Conservation (phyloP, 2,797 vertebrate species). For the Petrocephalus schoutedeni region DNA sequence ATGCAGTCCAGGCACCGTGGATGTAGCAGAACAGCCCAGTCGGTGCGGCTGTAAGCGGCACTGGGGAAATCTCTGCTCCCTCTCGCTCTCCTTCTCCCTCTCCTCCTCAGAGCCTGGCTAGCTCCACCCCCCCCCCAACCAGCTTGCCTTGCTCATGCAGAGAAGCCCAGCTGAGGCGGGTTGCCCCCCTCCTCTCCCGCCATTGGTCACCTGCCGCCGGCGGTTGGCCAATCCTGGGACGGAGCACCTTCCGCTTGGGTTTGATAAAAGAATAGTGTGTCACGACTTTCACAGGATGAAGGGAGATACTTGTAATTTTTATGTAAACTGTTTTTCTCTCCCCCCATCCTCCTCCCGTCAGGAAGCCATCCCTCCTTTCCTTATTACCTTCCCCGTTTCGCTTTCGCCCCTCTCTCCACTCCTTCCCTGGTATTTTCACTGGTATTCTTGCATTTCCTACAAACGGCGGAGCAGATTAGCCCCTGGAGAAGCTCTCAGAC, state of each 20-base stretch:
- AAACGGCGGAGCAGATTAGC: not conserved
- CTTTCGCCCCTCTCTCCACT: not conserved
- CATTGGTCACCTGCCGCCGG: constrained; percentile 25
- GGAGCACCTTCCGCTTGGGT: constrained; percentile 16
- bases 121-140: constrained; percentile 7
- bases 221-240: constrained; percentile 17
- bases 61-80: constrained; percentile 24
- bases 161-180: constrained; percentile 27
- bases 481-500: not conserved
- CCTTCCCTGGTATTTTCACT: not conserved
- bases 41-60: constrained; percentile 8
- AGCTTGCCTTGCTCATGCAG: constrained; percentile 8
- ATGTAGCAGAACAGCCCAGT: constrained; percentile 17
- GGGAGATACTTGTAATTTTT: constrained; percentile 22
- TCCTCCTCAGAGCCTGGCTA: constrained; percentile 22
- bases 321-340: constrained; percentile 19
- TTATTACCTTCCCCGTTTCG: not conserved
- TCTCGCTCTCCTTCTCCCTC: constrained; percentile 18
- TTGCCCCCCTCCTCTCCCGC: constrained; percentile 15
- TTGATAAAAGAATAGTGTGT: constrained; percentile 21
- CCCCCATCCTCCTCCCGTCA: not conserved
- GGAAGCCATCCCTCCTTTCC: not conserved
- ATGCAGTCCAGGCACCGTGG: not conserved
- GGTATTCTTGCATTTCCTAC: not conserved
- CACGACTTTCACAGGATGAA: constrained; percentile 22